Evolutionary conservation across 2,797 vertebrate genomes (phyloP), one percentile per base, ranked within the genome.

Genomic region (Halcyon leucocephala): DNA sequence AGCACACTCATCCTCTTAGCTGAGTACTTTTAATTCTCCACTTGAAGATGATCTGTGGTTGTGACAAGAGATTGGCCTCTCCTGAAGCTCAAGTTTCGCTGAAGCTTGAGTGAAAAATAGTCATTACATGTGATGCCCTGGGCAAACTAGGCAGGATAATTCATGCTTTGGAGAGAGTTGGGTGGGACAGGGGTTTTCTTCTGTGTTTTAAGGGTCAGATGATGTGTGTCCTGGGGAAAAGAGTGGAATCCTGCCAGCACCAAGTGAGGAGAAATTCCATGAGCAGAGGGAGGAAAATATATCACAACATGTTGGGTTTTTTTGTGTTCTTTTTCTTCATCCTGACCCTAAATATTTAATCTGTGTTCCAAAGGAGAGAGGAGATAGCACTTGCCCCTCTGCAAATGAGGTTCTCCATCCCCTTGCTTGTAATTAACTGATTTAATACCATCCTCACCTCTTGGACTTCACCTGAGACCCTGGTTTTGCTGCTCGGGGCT

Each of bases 261-360:
- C n/a, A 17, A 66, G 42, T 5, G 21, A 24, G 12, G 21, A 55
- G 18, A 76, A 79, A n/a, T 19, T 57, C 60, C 37, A 4, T 54
- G 37, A 81, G 28, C 7, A 5, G 15, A 18, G 54, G 24, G 15
- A 21, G 7, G 5, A 1, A 4, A 28, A n/a, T 22, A 4, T 5
- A 28, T 44, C 3, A 1, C 7, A 8, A 2, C 1, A 0, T 6
- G 48, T 15, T 42, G 41, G 41, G 41, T 7, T 26, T 52, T 51
- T 17, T 39, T 39, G 37, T 39, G 14, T 28, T 9, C 14, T 10
- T 35, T 49, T 5, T 5, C 9, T 69, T 54, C 8, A 2, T 20
- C 6, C 5, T 33, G 22, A 14, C 26, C 7, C 9, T 58, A 19
- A 86, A 46, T 1, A 5, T 6, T 44, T 82, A 12, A 3, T 1